Conservation (phyloP, 2,888 invertebrate species). For the Lutraria lutraria region DNA sequence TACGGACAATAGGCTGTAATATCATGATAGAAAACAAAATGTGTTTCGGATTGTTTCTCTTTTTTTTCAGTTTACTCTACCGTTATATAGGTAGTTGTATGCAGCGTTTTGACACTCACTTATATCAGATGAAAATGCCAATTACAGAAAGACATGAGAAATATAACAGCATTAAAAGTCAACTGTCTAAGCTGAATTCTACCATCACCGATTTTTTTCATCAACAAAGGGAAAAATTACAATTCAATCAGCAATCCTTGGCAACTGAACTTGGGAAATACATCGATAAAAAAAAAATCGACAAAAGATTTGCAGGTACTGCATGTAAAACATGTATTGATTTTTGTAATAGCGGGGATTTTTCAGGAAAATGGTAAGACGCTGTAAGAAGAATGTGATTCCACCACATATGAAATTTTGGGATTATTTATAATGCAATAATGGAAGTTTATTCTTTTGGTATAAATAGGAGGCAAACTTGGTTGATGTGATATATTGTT, state of each 20-base stretch:
- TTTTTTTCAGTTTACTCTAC: slow-evolving; percentile 52
- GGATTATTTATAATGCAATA: no score
- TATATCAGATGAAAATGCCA: slow-evolving; percentile 46
- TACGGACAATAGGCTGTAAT: no score
- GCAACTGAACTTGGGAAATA: slow-evolving; percentile 59
- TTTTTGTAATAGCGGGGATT: no score
- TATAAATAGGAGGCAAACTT: no score
- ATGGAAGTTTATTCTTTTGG: no score
- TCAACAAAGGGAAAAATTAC: slow-evolving; percentile 57
- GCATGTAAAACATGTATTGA: not conserved
- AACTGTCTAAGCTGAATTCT: slow-evolving; percentile 44
- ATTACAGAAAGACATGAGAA: slow-evolving; percentile 42
- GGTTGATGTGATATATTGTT: no score
- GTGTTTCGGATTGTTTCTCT: not conserved
- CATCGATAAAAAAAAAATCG: slow-evolving; percentile 47
- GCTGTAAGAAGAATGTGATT: no score
- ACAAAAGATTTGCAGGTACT: slow-evolving; percentile 59
- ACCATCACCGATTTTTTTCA: slow-evolving; percentile 67
- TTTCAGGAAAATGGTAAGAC: no score
- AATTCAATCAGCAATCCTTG: slow-evolving; percentile 50
- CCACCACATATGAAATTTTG: no score
- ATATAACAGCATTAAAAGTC: slow-evolving; percentile 23
- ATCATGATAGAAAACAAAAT: no score
- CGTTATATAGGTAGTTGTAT: slow-evolving; percentile 52
- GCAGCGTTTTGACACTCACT: slow-evolving; percentile 53